Base-by-base conservation (phyloP, 2,888 invertebrate genomes). In the Chironomus tentans region DNA sequence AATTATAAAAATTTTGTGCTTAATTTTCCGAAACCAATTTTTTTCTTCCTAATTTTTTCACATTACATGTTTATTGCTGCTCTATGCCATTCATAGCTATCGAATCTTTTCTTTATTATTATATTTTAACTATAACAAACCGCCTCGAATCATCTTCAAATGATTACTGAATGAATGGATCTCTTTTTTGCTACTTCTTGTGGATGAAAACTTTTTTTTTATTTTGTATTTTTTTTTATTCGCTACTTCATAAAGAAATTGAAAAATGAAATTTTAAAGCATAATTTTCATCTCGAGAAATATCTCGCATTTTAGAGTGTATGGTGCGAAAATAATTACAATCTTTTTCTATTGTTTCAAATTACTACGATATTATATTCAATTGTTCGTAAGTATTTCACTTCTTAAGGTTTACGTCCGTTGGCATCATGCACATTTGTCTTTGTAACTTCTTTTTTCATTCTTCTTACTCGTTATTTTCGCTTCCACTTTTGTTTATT, bases 281-380 rank as follows among this genome's bases (percentile, higher is more conserved):
- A 56, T 62, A 73, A 74, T 65, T 74, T 74, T 73, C 65, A 62
- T 62, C 62, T 65, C 56, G 56, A n/a, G 56, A 18, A 6, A 38
- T 38, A 10, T 38, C 38, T 56, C n/a, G 18, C n/a, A 56, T 56
- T 56, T 56, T 18, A 7, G 56, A 62, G 18, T 65, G 65, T 65
- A 56, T 56, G 62, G 74, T 74, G 74, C 61, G 74, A 74, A 74
- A 65, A 62, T 68, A 47, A 74, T 74, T 74, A 74, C 62, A 15
- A 28, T 47, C 68, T 24, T 62, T 10, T 56, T 47, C 68, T 21
- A 74, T 74, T 74, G 68, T 74, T 68, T 47, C 10, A 62, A 22
- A 46, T 18, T 56, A 18, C 56, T 18, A 68, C 68, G 47, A 74
- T 68, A 74, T 74, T 74, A 74, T 62, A 74, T 74, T 74, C 74